Conservation (phyloP, 1,140 invertebrate species). For the Diorhabda carinulata region DNA sequence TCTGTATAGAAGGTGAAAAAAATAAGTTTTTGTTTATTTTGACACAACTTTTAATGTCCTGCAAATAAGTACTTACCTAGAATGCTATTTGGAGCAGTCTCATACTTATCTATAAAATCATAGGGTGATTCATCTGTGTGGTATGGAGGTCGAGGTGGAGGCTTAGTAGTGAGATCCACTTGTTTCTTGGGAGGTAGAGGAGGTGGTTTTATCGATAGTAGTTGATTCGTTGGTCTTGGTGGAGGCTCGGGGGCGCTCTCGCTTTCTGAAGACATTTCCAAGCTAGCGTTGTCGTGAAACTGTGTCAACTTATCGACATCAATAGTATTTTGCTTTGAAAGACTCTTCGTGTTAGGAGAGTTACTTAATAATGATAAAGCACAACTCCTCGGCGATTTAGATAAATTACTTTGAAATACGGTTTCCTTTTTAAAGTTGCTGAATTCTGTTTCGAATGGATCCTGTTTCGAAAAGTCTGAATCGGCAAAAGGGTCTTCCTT, state of each 20-base stretch:
- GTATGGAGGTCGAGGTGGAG: slow-evolving; percentile 61
- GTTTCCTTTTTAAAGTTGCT: slow-evolving; percentile 26
- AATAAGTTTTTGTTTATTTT: too few relatives aligned
- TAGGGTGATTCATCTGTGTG: slow-evolving; percentile 58
- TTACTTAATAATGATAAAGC: slow-evolving; percentile 27
- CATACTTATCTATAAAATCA: slow-evolving; percentile 48
- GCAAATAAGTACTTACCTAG: background rate
- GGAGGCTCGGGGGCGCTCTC: slow-evolving; percentile 64
- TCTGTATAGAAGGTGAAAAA: too few relatives aligned
- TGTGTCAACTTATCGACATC: slow-evolving; percentile 30
- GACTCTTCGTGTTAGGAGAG: slow-evolving; percentile 30
- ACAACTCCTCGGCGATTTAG: slow-evolving; percentile 34
- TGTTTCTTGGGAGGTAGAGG: slow-evolving; percentile 76
- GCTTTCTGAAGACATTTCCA: slow-evolving; percentile 42
- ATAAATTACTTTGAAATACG: slow-evolving; percentile 22
- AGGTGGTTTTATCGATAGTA: slow-evolving; percentile 65
- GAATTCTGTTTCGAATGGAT: slow-evolving; percentile 62
- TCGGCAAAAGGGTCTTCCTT: slow-evolving; percentile 62
- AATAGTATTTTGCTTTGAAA: slow-evolving; percentile 36
- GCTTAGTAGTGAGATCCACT: slow-evolving; percentile 48
- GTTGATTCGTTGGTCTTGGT: slow-evolving; percentile 57
- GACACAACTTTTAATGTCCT: too few relatives aligned
- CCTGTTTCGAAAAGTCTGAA: slow-evolving; percentile 50
- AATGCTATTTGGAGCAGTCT: slow-evolving; percentile 47
- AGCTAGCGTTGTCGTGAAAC: slow-evolving; percentile 36